Percentiles rank a stretch among this genome's conserved stretches.
phyloP scores from a whole-genome alignment of 1,140 invertebrate species.

The Formica exsecta region DNA sequence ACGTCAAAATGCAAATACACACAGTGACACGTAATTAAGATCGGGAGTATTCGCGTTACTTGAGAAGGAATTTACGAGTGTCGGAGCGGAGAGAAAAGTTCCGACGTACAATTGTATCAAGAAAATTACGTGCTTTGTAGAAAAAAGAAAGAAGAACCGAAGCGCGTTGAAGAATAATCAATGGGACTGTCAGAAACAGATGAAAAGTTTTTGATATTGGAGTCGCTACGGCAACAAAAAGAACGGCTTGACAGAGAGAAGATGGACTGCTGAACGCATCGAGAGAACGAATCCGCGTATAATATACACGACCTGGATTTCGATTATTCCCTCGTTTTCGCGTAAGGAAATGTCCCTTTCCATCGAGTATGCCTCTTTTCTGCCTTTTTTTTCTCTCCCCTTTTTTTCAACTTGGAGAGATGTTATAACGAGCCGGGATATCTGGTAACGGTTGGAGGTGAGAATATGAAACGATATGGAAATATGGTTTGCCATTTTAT shows the following conservation, averaged over 20 bases:
- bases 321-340: conserved; percentile 29
- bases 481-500: conserved; percentile 48
- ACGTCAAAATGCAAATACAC: conserved; percentile 7
- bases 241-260: conserved; percentile 70
- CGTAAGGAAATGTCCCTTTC: not conserved
- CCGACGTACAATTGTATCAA: conserved; percentile 47
- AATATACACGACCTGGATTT: conserved; percentile 63
- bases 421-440: conserved; percentile 32
- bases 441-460: conserved; percentile 9
- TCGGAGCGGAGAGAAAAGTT: conserved; percentile 12
- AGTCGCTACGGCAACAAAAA: conserved; percentile 67
- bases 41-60: conserved; percentile 1
- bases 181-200: conserved; percentile 64
- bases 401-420: not conserved
- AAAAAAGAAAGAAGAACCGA: conserved; percentile 25
- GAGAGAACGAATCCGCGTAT: conserved; percentile 38
- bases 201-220: conserved; percentile 70
- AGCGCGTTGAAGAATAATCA: conserved; percentile 55
- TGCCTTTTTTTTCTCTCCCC: not conserved
- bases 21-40: conserved; percentile 44
- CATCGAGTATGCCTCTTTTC: not conserved
- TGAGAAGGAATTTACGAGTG: conserved; percentile 22
- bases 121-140: conserved; percentile 57
- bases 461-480: conserved; percentile 56
- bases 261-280: conserved; percentile 43